These are phyloP conservation scores for Coenonympha arcania DNA, from an alignment of 2,888 invertebrate genomes.

Conservation along the genomic window DNA sequence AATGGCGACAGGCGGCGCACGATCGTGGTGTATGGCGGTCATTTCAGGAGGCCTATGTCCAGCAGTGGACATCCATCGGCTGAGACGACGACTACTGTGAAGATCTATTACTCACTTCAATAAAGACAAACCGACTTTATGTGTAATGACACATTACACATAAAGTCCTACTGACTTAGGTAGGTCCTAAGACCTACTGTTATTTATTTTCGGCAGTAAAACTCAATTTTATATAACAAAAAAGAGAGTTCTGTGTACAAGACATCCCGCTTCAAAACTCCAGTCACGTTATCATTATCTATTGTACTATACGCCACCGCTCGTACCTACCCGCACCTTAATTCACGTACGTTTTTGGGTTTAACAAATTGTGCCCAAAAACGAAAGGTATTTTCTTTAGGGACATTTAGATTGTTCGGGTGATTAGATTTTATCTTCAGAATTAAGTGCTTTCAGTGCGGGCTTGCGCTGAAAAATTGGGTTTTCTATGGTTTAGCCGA, in stretches of 20 bases:
- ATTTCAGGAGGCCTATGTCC: too few relatives aligned
- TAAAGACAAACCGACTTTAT: too few relatives aligned
- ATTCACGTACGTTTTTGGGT: conserved; percentile 11
- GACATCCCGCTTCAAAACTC: not conserved
- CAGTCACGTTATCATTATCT: conserved; percentile 11
- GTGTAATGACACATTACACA: too few relatives aligned
- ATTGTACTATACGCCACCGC: conserved; percentile 11
- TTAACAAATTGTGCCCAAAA: conserved; percentile 18
- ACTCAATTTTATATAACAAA: conserved; percentile 4
- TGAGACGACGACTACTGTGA: too few relatives aligned
- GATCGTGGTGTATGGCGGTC: too few relatives aligned
- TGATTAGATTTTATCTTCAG: conserved; percentile 24
- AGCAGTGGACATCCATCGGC: too few relatives aligned
- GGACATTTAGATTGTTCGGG: conserved; percentile 20
- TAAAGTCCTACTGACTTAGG: not conserved
- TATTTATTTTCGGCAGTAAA: not conserved
- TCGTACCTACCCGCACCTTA: not conserved
- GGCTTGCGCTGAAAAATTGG: conserved; percentile 19
- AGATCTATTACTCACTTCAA: too few relatives aligned
- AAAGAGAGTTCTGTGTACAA: not conserved
- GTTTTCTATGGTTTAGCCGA: not conserved
- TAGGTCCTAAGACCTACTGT: too few relatives aligned
- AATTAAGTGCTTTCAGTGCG: conserved; percentile 25
- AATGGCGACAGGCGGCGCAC: too few relatives aligned
- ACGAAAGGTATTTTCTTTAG: conserved; percentile 21